A percentile compares a stretch with the other conserved stretches of the same genome.
These are phyloP conservation scores for Drosophila neonasuta DNA, from an alignment of 2,888 invertebrate genomes.

Conservation along the genomic window DNA sequence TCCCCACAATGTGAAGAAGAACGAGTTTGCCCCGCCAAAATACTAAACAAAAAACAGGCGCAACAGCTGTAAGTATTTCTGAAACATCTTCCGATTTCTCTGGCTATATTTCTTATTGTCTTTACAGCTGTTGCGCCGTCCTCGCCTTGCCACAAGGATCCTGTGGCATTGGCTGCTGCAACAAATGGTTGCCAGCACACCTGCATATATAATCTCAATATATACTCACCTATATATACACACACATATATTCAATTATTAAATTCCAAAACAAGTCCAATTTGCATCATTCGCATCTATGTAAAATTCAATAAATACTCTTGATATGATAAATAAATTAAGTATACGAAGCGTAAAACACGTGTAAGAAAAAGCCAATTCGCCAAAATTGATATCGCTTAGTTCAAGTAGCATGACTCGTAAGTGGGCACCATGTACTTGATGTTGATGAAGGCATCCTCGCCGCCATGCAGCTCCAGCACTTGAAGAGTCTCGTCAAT, in stretches of 20 bases:
- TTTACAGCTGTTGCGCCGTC: constrained; percentile 40
- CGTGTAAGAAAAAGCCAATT: constrained; percentile 28
- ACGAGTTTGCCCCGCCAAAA: constrained; percentile 73
- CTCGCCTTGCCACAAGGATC: constrained; percentile 25
- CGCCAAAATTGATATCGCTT: constrained; percentile 58
- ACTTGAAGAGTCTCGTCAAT: constrained; percentile 96
- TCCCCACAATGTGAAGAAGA: constrained; percentile 93
- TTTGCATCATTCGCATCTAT: constrained; percentile 63
- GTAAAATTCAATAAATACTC: constrained; percentile 74
- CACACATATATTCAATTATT: constrained; percentile 15
- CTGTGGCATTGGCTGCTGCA: constrained; percentile 33
- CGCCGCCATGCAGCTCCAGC: constrained; percentile 95
- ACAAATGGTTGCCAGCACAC: constrained; percentile 22
- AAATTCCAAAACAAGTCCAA: constrained; percentile 19
- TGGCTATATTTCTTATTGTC: neutral
- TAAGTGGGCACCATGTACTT: constrained; percentile 99
- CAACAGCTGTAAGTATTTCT: constrained; percentile 40
- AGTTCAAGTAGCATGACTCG: constrained; percentile 94
- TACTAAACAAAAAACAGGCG: constrained; percentile 43
- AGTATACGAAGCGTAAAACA: constrained; percentile 44
- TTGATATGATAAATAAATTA: constrained; percentile 49
- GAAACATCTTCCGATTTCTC: neutral
- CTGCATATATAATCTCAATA: constrained; percentile 33
- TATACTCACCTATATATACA: constrained; percentile 18
- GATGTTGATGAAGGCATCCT: constrained; percentile 98